phyloP scores from a whole-genome alignment of 2,888 invertebrate genomes.

The Caenorhabditis plicata region DNA sequence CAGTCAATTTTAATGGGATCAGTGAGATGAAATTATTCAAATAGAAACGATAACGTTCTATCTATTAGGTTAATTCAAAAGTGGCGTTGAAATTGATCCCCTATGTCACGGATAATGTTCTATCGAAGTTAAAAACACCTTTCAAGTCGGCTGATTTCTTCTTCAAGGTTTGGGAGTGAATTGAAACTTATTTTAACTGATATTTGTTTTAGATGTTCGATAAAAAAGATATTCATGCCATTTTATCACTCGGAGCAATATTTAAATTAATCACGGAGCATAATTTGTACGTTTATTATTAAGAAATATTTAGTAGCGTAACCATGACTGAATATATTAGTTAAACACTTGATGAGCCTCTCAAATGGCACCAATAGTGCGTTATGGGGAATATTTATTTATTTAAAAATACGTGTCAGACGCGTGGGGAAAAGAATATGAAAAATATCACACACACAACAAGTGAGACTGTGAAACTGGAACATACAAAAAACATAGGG shows the following conservation, averaged over 20 bases:
- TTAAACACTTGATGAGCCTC: too few relatives aligned
- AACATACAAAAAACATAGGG: too few relatives aligned
- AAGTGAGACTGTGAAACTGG: too few relatives aligned
- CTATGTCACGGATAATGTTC: slow-evolving; percentile 39
- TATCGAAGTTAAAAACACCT: slow-evolving; percentile 34
- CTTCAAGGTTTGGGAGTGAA: slow-evolving; percentile 18
- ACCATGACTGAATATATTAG: too few relatives aligned
- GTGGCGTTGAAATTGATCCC: slow-evolving; percentile 37
- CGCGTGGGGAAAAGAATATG: too few relatives aligned
- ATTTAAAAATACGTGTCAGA: too few relatives aligned
- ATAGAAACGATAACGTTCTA: neutral
- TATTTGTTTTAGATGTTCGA: slow-evolving; percentile 68
- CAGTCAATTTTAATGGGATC: slow-evolving; percentile 24
- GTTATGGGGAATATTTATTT: too few relatives aligned
- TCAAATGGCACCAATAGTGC: too few relatives aligned
- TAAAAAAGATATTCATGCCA: slow-evolving; percentile 74
- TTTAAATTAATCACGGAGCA: slow-evolving; percentile 84
- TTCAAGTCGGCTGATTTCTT: slow-evolving; percentile 50
- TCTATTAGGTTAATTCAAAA: slow-evolving; percentile 18
- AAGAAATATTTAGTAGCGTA: too few relatives aligned
- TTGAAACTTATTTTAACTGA: neutral
- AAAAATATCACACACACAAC: too few relatives aligned
- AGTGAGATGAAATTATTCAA: neutral
- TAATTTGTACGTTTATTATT: slow-evolving; percentile 75
- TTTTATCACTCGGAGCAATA: slow-evolving; percentile 87